Evolutionary conservation across 2,113 vertebrate species (phyloP).

Genomic region (Colossoma macropomum): DNA sequence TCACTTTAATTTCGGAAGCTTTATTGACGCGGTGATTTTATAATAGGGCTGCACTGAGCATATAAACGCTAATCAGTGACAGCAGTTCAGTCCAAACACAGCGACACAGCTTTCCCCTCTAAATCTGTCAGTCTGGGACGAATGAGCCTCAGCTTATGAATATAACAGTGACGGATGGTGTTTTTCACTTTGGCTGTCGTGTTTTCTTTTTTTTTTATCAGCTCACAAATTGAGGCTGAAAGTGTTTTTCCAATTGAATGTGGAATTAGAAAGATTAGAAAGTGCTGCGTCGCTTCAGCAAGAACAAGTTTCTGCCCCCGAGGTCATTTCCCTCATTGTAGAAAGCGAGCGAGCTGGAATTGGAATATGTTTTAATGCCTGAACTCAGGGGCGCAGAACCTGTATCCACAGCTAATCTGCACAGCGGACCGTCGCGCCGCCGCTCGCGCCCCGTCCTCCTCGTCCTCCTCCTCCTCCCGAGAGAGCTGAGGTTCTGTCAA

Average conservation of each 20-base stretch:
- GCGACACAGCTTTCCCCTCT: not conserved
- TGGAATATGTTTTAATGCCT: constrained; percentile 18
- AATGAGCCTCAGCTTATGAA: not conserved
- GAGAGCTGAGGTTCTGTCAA: not conserved
- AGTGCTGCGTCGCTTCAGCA: not conserved
- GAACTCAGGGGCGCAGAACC: constrained; percentile 20
- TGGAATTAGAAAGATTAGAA: constrained; percentile 12
- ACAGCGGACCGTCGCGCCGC: no score
- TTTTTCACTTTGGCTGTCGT: not conserved
- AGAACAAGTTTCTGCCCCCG: not conserved
- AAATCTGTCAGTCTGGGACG: not conserved
- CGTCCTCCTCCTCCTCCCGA: not conserved
- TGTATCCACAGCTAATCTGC: not conserved
- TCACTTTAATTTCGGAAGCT: not conserved
- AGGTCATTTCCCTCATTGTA: not conserved
- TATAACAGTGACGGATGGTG: not conserved
- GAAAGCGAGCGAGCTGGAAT: not conserved
- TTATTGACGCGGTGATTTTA: not conserved
- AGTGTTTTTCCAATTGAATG: not conserved
- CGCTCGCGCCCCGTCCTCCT: not conserved
- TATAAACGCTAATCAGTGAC: not conserved
- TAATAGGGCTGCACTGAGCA: not conserved
- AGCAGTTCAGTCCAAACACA: not conserved
- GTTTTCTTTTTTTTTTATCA: constrained; percentile 31
- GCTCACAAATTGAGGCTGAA: not conserved